Evolutionary conservation across 2,797 vertebrate genomes (phyloP).

Genomic region (Crenuchus spilurus): DNA sequence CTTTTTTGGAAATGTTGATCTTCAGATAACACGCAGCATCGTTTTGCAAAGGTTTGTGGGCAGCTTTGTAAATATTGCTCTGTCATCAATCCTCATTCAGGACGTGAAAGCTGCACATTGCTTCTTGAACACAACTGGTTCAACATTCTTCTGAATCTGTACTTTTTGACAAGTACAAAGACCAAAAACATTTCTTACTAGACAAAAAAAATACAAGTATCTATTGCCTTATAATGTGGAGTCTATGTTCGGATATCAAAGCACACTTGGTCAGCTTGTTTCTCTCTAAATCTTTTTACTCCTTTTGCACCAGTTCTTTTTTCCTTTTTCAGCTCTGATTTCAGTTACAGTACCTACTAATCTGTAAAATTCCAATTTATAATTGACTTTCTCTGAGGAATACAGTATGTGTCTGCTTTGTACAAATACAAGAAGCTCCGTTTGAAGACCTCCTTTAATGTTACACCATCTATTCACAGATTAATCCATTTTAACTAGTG

Average conservation of each 20-base stretch:
- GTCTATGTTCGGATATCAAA: conserved; percentile 80
- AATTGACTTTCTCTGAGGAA: conserved; percentile 42
- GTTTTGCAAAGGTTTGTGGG: conserved; percentile 64
- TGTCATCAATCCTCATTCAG: conserved; percentile 70
- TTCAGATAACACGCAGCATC: conserved; percentile 35
- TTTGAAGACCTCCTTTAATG: conserved; percentile 18
- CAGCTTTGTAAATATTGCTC: conserved; percentile 82
- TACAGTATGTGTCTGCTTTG: conserved; percentile 47
- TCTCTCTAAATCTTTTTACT: conserved; percentile 70
- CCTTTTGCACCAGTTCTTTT: conserved; percentile 36
- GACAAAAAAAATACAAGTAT: conserved; percentile 67
- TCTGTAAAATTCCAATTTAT: conserved; percentile 41
- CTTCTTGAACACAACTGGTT: conserved; percentile 69
- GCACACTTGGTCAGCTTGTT: conserved; percentile 79
- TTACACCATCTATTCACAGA: not conserved
- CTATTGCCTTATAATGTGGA: conserved; percentile 80
- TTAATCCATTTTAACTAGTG: not conserved
- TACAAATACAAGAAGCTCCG: conserved; percentile 42
- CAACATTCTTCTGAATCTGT: conserved; percentile 53
- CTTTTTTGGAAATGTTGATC: conserved; percentile 60
- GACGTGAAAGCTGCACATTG: conserved; percentile 77
- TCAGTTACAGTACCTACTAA: conserved; percentile 39
- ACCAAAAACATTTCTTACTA: conserved; percentile 79
- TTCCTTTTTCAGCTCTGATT: conserved; percentile 39
- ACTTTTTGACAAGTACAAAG: conserved; percentile 71